Evolutionary conservation across 1,140 invertebrate species (phyloP), one percentile per base, ranked within the genome.

Genomic region (Dufourea novaeangliae): DNA sequence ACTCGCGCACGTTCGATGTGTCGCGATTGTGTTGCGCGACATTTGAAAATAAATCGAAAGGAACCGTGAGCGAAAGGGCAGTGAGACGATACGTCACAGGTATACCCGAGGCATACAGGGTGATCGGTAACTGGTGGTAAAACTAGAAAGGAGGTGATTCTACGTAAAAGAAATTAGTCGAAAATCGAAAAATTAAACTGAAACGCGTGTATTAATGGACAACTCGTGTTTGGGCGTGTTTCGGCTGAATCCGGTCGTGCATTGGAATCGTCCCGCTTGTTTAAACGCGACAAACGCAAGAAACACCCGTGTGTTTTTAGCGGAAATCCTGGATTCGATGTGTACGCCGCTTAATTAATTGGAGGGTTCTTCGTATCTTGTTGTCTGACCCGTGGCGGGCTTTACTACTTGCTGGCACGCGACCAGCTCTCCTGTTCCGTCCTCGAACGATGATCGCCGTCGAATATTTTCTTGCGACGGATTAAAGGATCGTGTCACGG

Each of bases 371-470:
- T 37, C 62, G 61, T 52, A 72, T 29, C 67, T 32, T 32, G n/a
- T n/a, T n/a, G 80, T 67, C 69, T 25, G 80, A 83, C 44, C 59
- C 32, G 50, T 11, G 52, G 27, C 41, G 41, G 32, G 56, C 32
- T 74, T 46, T 82, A 83, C 76, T 83, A 79, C 76, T 83, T 20
- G 37, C n/a, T 78, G 66, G 67, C 62, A 63, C 20, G 70, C 70
- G 32, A 50, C 39, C 68, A 62, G 25, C 50, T 20, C 17, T 27
- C 17, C n/a, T 27, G 32, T 50, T n/a, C 63, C 34, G 17, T 66
- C 34, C 20, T 61, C 44, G n/a, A 62, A 17, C 2, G n/a, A n/a
- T 37, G 52, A 59, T 59, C 25, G 56, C 34, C 73, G 14, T n/a
- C 37, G 63, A 73, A 75, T 44, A 57, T 59, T 75, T 68, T 3